These are phyloP conservation scores for Sceliomorpha sp. DNA, from an alignment of 2,888 invertebrate species.

Conservation along the genomic window DNA sequence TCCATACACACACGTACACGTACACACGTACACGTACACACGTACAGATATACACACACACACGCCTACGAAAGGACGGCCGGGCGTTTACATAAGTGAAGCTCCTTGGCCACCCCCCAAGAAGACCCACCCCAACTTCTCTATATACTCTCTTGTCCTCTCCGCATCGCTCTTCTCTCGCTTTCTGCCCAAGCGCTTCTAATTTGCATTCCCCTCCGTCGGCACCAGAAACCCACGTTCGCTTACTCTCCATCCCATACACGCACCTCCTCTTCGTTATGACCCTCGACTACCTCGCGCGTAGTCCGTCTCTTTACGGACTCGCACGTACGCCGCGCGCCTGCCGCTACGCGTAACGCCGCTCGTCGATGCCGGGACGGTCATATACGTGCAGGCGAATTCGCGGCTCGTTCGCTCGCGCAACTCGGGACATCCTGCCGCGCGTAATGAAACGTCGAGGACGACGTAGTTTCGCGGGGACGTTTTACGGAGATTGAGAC, in stretches of 20 bases:
- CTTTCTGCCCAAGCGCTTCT: constrained; percentile 78
- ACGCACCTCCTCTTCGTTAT: constrained; percentile 56
- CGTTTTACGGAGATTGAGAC: too few species aligned
- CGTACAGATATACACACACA: constrained; percentile 31
- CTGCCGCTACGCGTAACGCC: constrained; percentile 58
- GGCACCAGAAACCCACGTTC: constrained; percentile 63
- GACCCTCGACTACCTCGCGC: constrained; percentile 62
- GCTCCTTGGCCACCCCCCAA: constrained; percentile 73
- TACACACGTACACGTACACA: too few species aligned
- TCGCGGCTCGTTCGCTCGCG: constrained; percentile 31
- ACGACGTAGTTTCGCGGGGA: too few species aligned
- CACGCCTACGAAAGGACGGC: constrained; percentile 61
- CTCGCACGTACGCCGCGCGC: constrained; percentile 73
- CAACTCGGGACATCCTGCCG: constrained; percentile 28
- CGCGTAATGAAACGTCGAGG: constrained; percentile 8
- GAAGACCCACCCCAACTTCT: constrained; percentile 47
- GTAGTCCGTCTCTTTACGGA: constrained; percentile 74
- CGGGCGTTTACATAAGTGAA: constrained; percentile 76
- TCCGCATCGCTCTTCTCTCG: constrained; percentile 60
- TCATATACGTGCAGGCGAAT: constrained; percentile 53
- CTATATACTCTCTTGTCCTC: constrained; percentile 50
- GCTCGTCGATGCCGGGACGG: constrained; percentile 46
- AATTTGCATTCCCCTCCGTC: constrained; percentile 80
- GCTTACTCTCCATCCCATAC: constrained; percentile 49
- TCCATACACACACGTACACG: too few species aligned